Evolutionary conservation across 2,113 vertebrate genomes (phyloP).

Genomic region (Crocuta crocuta): DNA sequence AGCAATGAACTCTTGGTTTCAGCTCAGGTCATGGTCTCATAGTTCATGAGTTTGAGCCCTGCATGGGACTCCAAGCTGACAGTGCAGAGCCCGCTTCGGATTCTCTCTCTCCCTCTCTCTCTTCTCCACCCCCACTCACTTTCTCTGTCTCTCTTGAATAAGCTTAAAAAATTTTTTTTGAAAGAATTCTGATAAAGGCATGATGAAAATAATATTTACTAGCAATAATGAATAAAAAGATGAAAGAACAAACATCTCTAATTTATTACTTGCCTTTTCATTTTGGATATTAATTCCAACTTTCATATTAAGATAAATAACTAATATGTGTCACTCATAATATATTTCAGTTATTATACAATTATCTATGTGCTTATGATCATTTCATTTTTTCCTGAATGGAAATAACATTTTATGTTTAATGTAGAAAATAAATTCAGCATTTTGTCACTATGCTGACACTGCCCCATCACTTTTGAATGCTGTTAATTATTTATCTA

Average conservation of each 20-base stretch:
- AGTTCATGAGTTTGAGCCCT: too few species aligned
- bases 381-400: not conserved
- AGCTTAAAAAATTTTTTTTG: too few species aligned
- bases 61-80: too few species aligned
- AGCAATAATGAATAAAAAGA: not conserved
- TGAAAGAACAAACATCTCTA: not conserved
- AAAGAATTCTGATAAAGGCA: not conserved
- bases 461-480: not conserved
- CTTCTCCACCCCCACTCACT: too few species aligned
- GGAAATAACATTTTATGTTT: not conserved
- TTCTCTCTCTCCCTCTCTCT: too few species aligned
- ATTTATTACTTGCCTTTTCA: not conserved
- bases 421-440: not conserved
- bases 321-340: not conserved
- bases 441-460: not conserved
- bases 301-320: not conserved
- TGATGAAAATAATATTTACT: not conserved
- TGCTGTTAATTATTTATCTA: not conserved
- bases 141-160: too few species aligned
- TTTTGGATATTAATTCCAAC: not conserved
- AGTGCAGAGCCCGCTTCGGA: too few species aligned
- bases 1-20: too few species aligned
- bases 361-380: not conserved
- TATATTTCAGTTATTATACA: not conserved
- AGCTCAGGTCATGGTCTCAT: too few species aligned